Base-by-base conservation (phyloP, 1,140 invertebrate species). In the Rhysida immarginata region DNA sequence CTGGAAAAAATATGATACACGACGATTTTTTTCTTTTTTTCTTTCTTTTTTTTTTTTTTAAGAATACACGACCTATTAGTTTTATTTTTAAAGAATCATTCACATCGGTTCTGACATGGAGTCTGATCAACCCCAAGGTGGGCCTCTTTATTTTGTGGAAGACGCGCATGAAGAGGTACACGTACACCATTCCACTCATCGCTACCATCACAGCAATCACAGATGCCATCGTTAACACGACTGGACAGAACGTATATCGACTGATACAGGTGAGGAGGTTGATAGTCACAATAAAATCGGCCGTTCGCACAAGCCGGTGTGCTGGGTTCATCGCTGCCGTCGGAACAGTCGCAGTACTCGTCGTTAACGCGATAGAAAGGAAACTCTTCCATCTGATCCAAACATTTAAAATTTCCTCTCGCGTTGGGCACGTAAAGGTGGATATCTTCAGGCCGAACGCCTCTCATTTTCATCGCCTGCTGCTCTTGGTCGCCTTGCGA, bases 131-230 rank as follows among this genome's bases (percentile, higher is more conserved):
- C 11, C 21, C 45, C 45, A 8, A 48, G 21, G 8, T 48, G 8
- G 11, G 11, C 23, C 21, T 48, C 45, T 18, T 18, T 14, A 18
- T 13, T 23, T 14, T 48, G 8, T 11, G 45, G 21, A 13, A 55
- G 53, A 26, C 24, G 20, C 14, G 25, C 44, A 49, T 50, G 48
- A 3, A 2, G 16, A 8, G 59, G 55, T 43, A 62, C 49, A 18
- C 49, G 59, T 18, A 60, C 61, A 26, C 64, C 61, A 18, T 60
- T 26, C 77, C 79, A 81, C 66, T 87, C 85, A 68, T 87, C 85
- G 41, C 82, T 84, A 26, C 85, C 84, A 72, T 87, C 84, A 69
- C 84, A 87, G 45, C 68, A 87, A 67, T 87, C 72, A 65, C 72
- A 74, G 27, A 74, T 66, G 25, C 72, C 72, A 66, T 74, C 72